A percentile compares a stretch with the other conserved stretches of the same genome.
Conservation (phyloP, 92 coral and sea anemone genomes). For the Zoanthus gigantus region DNA sequence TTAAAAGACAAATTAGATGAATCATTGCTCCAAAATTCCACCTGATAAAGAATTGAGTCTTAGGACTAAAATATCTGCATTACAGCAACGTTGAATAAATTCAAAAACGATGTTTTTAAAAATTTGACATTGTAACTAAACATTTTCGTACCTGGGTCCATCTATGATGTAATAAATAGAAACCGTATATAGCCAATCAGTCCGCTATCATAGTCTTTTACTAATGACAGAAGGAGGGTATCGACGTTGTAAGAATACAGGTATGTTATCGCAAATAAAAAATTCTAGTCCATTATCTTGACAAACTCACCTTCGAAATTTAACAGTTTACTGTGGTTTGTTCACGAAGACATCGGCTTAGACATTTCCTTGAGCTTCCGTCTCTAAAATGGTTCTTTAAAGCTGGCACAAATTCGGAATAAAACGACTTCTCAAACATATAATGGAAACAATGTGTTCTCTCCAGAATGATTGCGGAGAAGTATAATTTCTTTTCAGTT, state of each 20-base stretch:
- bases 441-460: neutral
- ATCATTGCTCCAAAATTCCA: neutral
- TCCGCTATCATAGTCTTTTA: neutral
- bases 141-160: neutral
- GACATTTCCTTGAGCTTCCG: neutral
- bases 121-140: neutral
- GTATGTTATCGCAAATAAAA: neutral
- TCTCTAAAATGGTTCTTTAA: neutral
- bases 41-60: neutral
- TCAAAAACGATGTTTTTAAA: neutral
- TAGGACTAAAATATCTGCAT: neutral
- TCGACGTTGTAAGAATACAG: neutral
- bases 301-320: constrained; percentile 18
- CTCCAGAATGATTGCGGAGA: neutral
- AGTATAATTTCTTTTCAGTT: neutral
- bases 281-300: neutral
- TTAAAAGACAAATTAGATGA: neutral
- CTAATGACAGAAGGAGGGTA: neutral
- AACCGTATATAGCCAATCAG: neutral
- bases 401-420: neutral
- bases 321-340: neutral
- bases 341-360: neutral
- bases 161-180: neutral
- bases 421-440: neutral
- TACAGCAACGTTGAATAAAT: neutral